Percentiles rank a stretch among this genome's conserved stretches.
These are phyloP conservation scores for Balaeniceps rex DNA, from an alignment of 2,113 vertebrate genomes.

Conservation along the genomic window DNA sequence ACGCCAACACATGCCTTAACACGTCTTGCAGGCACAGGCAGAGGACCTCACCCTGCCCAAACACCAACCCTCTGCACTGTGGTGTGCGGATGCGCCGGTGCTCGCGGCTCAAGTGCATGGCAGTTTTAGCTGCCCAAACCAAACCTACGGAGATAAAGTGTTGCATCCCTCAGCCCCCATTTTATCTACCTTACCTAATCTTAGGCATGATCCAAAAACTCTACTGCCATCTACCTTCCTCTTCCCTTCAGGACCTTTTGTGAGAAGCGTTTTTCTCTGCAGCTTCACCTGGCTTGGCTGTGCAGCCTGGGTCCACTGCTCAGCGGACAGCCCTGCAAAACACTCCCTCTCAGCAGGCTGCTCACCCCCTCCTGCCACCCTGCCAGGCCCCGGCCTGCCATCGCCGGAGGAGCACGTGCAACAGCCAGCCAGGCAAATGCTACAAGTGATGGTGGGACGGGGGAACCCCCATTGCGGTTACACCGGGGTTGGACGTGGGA, in stretches of 20 bases:
- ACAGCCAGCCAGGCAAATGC: not conserved
- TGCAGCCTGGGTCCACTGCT: not conserved
- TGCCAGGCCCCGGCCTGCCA: not conserved
- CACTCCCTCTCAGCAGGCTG: not conserved
- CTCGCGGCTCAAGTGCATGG: not conserved
- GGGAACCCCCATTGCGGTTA: rapidly evolving
- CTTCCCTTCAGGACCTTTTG: not conserved
- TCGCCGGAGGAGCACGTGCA: rapidly evolving
- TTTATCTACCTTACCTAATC: not conserved
- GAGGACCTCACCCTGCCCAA: not conserved
- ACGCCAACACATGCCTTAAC: not conserved
- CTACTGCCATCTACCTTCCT: not conserved
- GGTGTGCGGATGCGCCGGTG: rapidly evolving
- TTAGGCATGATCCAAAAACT: not conserved
- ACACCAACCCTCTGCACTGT: rapidly evolving
- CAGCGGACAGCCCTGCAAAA: not conserved
- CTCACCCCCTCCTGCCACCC: not conserved
- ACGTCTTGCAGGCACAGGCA: not conserved
- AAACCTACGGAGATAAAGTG: not conserved
- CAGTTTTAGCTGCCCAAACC: not conserved
- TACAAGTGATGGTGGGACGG: not conserved
- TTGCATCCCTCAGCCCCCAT: not conserved
- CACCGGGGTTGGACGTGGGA: rapidly evolving
- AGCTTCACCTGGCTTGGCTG: not conserved
- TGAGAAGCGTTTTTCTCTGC: not conserved